Conservation (phyloP, 2,113 vertebrate genomes). For the Acinonyx jubatus region DNA sequence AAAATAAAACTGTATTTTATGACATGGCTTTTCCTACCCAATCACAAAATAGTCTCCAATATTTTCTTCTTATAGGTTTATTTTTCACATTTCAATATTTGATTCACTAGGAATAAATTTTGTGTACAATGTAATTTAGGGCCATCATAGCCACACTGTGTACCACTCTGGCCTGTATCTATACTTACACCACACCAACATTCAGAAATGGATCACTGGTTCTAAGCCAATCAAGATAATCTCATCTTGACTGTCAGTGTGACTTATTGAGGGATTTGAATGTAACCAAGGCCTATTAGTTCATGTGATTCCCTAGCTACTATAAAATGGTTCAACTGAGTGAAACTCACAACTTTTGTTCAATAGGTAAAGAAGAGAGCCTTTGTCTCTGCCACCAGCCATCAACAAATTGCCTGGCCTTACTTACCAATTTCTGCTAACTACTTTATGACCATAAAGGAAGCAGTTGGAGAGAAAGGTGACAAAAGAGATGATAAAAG, state of each 20-base stretch:
- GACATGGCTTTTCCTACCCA: not conserved
- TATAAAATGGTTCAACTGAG: not conserved
- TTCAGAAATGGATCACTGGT: not conserved
- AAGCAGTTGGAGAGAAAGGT: not conserved
- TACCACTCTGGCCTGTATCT: not conserved
- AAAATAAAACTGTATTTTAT: not conserved
- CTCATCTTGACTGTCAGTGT: not conserved
- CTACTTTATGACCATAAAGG: not conserved
- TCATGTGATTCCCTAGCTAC: not conserved
- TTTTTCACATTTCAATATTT: constrained; percentile 35
- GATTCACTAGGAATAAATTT: not conserved
- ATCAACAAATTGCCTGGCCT: not conserved
- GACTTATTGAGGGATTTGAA: not conserved
- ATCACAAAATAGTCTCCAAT: not conserved
- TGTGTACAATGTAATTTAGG: not conserved
- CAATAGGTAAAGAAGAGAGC: not conserved
- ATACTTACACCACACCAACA: not conserved
- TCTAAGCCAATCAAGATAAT: not conserved
- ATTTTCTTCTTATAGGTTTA: not conserved
- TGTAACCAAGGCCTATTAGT: not conserved
- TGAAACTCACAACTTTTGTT: constrained; percentile 2
- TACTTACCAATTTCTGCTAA: not conserved
- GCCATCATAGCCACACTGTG: not conserved
- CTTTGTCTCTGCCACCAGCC: not conserved
- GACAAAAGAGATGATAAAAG: constrained; percentile 1